These are phyloP conservation scores for Apis laboriosa DNA, from an alignment of 1,140 invertebrate genomes.

Conservation along the genomic window DNA sequence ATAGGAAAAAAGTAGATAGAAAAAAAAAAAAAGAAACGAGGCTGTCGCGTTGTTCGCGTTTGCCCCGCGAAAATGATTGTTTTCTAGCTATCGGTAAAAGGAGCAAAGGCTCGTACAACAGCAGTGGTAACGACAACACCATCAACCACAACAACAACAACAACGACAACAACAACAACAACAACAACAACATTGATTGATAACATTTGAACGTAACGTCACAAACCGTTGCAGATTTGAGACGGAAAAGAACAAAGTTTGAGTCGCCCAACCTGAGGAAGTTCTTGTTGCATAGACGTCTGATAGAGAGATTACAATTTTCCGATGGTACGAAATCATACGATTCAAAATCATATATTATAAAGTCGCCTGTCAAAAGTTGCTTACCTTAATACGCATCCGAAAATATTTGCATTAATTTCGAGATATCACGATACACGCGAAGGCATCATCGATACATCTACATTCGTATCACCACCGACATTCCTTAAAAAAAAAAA, in stretches of 20 bases:
- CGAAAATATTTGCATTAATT: constrained; percentile 46
- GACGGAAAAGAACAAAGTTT: constrained; percentile 78
- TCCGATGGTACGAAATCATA: constrained; percentile 73
- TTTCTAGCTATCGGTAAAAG: constrained; percentile 31
- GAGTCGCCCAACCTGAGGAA: constrained; percentile 71
- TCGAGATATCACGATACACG: constrained; percentile 14
- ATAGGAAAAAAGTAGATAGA: background rate
- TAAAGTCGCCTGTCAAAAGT: constrained; percentile 47
- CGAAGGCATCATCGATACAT: constrained; percentile 24
- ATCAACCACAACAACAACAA: background rate
- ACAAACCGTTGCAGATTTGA: constrained; percentile 74
- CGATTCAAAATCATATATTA: constrained; percentile 53
- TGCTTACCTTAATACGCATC: constrained; percentile 58
- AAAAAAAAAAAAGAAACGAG: constrained; percentile 3
- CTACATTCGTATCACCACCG: background rate
- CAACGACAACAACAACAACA: background rate
- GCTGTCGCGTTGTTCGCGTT: background rate
- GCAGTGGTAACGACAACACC: background rate
- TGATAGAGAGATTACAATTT: constrained; percentile 74
- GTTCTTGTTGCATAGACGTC: constrained; percentile 72
- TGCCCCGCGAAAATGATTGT: constrained; percentile 9
- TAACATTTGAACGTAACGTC: constrained; percentile 47
- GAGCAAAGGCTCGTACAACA: constrained; percentile 1
- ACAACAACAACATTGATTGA: background rate
- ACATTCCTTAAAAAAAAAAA: constrained; percentile 32